A percentile compares a stretch with the other conserved stretches of the same genome.
Conservation (phyloP, 1,140 invertebrate genomes). For the Lysiphlebus fabarum region DNA sequence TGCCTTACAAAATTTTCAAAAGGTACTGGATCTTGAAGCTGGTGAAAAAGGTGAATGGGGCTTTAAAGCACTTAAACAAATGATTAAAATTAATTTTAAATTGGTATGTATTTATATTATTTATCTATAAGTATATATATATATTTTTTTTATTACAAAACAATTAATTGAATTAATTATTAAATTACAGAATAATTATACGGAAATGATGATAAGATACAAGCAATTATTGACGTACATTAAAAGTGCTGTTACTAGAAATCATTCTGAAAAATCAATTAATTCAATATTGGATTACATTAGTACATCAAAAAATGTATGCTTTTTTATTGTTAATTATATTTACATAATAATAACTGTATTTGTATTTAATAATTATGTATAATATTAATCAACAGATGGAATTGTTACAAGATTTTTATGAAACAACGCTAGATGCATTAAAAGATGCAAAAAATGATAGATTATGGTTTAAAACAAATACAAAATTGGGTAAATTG, state of each 20-base stretch:
- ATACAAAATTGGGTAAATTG: conserved; percentile 97
- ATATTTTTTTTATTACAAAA: background rate
- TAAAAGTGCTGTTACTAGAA: conserved; percentile 97
- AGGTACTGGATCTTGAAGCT: conserved; percentile 92
- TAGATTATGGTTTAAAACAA: conserved; percentile 99
- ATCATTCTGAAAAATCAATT: conserved; percentile 99
- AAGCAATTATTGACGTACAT: conserved; percentile 97
- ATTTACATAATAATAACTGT: background rate
- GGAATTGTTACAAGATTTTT: conserved; percentile 98
- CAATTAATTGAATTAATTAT: background rate
- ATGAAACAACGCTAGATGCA: conserved; percentile 97
- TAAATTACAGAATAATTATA: conserved; percentile 76
- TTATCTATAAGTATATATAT: conserved; percentile 4
- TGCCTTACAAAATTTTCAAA: conserved; percentile 93
- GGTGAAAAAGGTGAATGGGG: conserved; percentile 99
- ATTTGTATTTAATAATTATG: background rate
- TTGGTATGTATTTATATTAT: conserved; percentile 63
- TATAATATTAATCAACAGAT: conserved; percentile 66
- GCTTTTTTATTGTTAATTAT: conserved; percentile 26
- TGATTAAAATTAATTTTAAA: conserved; percentile 99
- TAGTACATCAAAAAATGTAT: conserved; percentile 96
- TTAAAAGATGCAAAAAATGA: conserved; percentile 99
- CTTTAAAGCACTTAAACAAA: conserved; percentile 99
- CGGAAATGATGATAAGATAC: conserved; percentile 96
- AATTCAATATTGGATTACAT: conserved; percentile 99